Evolutionary conservation across 2,797 vertebrate species (phyloP), one percentile per base, ranked within the genome.

Genomic region (Danio albolineatus): DNA sequence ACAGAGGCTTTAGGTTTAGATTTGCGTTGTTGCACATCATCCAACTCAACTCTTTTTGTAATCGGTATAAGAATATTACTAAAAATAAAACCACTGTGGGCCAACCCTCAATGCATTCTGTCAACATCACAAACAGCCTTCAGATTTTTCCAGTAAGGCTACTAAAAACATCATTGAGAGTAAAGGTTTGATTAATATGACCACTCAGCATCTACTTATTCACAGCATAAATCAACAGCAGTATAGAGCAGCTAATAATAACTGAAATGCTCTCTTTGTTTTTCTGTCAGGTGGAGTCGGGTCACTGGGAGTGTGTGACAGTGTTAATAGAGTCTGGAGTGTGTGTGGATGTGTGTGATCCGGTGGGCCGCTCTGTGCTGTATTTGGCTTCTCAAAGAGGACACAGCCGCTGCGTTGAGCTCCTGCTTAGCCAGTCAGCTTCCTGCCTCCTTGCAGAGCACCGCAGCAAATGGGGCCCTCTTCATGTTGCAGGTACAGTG

Each of bases 231-330:
- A 70, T 17, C 2, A 7, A 28, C 57, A 60, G 57, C 6, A 38
- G 5, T 38, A 14, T 13, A 38, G 13, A 60, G 36, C 4, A 14
- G 36, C 7, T 16, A 9, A 6, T 4, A 57, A 2, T 57, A 4
- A 44, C 12, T 2, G 12, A 21, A 43, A 72, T 19, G 4, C 2
- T 4, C 16, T 71, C 2, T 75, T 6, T 73, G 28, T 43, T 57
- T 59, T 13, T 9, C 73, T 7, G 17, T 66, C 89, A 99, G 98
- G 97, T 97, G 89, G 98, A 97, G 85, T 95, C 96, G 0, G 97
- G 97, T 89, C 97, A 99, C 94, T 97, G 96, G 96, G 96, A 98
- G 92, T 97, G 97, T 57, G 94, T 99, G 84, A 95, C 95, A 74
- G 95, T 98, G 14, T 95, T 99, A 87, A 94, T 96, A 0, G 97